Conservation (phyloP, 2,113 vertebrate genomes). For the Pelodiscus sinensis region DNA sequence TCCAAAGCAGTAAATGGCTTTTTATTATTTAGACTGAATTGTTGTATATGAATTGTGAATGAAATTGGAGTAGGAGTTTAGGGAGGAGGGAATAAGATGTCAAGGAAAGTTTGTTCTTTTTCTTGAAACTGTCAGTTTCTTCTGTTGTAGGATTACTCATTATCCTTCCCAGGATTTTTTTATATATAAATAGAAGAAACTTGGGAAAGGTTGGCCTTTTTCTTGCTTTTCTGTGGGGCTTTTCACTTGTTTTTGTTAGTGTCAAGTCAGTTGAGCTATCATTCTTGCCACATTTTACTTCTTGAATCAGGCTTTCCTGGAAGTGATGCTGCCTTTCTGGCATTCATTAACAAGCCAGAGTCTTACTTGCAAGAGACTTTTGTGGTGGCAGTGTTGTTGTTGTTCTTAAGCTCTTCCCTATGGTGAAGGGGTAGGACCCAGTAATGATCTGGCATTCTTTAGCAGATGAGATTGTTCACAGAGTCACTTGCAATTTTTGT, state of each 20-base stretch:
- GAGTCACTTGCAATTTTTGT: not conserved
- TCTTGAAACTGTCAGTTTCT: not conserved
- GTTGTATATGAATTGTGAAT: rapidly evolving
- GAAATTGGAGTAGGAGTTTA: not conserved
- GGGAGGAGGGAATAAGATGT: rapidly evolving
- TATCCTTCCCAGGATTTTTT: not conserved
- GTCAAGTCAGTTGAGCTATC: not conserved
- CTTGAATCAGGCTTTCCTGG: slow-evolving; percentile 14
- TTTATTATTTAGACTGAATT: not conserved
- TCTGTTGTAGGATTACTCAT: not conserved
- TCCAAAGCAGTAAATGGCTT: not conserved
- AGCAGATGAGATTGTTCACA: not conserved
- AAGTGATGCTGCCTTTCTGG: slow-evolving; percentile 6
- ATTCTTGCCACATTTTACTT: not conserved
- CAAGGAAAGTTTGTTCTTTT: not conserved
- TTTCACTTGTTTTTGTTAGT: not conserved
- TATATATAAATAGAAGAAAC: not conserved
- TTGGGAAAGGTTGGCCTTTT: not conserved
- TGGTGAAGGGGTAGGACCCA: not conserved
- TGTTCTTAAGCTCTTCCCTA: not conserved
- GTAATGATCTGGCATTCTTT: not conserved
- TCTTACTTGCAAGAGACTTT: not conserved
- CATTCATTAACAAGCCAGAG: not conserved
- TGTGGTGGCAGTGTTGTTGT: not conserved
- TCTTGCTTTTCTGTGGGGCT: not conserved